A percentile compares a stretch with the other conserved stretches of the same genome.
These are phyloP conservation scores for Sinodicranocentrus sp. DNA, from an alignment of 2,888 invertebrate genomes.

Conservation along the genomic window DNA sequence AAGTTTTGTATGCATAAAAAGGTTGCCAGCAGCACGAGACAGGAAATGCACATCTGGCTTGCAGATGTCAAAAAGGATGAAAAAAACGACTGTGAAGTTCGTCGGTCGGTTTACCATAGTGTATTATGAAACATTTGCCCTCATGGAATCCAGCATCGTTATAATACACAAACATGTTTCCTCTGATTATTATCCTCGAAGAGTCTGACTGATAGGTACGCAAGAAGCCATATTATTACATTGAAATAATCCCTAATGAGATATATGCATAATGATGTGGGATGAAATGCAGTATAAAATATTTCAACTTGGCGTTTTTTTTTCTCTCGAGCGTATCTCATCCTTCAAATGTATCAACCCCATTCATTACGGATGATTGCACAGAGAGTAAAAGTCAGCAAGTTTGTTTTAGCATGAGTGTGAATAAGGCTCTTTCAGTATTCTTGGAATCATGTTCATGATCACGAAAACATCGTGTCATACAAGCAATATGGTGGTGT, in stretches of 20 bases:
- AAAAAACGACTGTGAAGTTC: conserved; percentile 48
- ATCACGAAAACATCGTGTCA: background rate
- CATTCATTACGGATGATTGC: background rate
- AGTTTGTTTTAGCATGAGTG: background rate
- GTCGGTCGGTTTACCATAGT: too few relatives aligned
- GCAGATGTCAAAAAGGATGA: conserved; percentile 69
- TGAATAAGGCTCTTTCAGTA: background rate
- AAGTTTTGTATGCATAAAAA: background rate
- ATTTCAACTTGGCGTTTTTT: conserved; percentile 1
- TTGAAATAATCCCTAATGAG: background rate
- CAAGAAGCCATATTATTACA: background rate
- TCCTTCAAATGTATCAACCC: background rate
- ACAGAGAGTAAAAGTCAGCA: background rate
- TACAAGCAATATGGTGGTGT: background rate
- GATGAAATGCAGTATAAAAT: conserved; percentile 30
- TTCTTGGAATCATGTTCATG: background rate
- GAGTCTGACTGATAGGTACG: background rate
- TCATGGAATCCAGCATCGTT: too few relatives aligned
- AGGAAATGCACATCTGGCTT: conserved; percentile 73
- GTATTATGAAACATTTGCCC: too few relatives aligned
- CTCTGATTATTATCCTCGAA: background rate
- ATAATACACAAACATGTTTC: background rate
- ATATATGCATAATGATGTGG: background rate
- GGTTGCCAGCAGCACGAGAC: conserved; percentile 57
- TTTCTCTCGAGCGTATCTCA: too few relatives aligned